Percentiles rank a stretch among this genome's conserved stretches.
These are phyloP conservation scores for Diphyllodes magnificus DNA, from an alignment of 2,113 vertebrate species.

Conservation along the genomic window DNA sequence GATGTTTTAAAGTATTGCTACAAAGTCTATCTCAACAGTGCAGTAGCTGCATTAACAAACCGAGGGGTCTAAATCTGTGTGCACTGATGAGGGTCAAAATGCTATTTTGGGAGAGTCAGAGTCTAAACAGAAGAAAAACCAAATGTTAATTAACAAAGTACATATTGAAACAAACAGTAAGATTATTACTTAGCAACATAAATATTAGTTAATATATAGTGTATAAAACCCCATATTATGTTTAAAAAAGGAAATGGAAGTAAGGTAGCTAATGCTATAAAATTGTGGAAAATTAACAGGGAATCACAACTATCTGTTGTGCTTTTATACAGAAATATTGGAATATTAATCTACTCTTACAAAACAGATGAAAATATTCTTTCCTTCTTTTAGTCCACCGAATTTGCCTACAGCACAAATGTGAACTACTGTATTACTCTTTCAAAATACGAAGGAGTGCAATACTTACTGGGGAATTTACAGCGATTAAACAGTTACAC, in stretches of 20 bases:
- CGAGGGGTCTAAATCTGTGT: not conserved
- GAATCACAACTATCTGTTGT: not conserved
- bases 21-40: not conserved
- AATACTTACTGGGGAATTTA: not conserved
- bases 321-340: not conserved
- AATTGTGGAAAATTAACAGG: not conserved
- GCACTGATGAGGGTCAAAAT: not conserved
- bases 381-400: not conserved
- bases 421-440: not conserved
- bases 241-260: not conserved
- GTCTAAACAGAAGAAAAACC: not conserved
- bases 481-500: slow-evolving; percentile 32
- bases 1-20: not conserved
- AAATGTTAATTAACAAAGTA: not conserved
- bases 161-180: not conserved
- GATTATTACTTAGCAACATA: not conserved
- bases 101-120: not conserved
- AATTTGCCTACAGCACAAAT: not conserved
- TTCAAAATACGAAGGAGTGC: not conserved
- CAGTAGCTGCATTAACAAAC: not conserved
- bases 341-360: not conserved
- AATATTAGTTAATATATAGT: not conserved
- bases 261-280: not conserved
- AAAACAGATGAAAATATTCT: not conserved
- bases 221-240: not conserved